These are phyloP conservation scores for Protaetia brevitarsis DNA, from an alignment of 1,140 invertebrate genomes.

Conservation along the genomic window DNA sequence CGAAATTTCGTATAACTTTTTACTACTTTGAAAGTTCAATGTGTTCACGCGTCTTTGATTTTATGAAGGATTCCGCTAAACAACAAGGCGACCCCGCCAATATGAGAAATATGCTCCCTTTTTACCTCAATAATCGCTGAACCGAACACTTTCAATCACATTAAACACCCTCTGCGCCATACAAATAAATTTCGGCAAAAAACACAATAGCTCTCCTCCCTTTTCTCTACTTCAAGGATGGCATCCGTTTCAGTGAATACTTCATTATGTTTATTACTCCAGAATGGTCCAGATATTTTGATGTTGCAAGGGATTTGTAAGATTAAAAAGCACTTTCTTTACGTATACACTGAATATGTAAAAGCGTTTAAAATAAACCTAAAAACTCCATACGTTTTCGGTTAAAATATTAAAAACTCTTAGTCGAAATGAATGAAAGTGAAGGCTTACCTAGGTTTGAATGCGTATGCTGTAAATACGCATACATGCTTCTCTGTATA, in stretches of 20 bases:
- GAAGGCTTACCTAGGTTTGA: no score
- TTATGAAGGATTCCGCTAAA: slow-evolving; percentile 1
- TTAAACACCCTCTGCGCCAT: slow-evolving; percentile 3
- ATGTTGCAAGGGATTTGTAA: not conserved
- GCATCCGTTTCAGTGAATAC: not conserved
- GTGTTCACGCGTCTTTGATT: slow-evolving; percentile 13
- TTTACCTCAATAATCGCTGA: slow-evolving; percentile 12
- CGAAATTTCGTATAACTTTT: not conserved
- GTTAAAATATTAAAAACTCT: no score
- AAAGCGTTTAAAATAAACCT: no score
- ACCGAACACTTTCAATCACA: slow-evolving; percentile 16
- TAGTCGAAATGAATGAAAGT: no score
- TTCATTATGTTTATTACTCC: slow-evolving; percentile 12
- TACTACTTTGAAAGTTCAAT: slow-evolving; percentile 7
- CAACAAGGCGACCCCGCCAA: not conserved
- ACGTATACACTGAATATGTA: no score
- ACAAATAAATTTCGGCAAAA: not conserved
- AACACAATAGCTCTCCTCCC: not conserved
- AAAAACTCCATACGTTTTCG: no score
- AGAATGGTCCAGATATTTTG: not conserved
- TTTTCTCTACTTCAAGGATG: not conserved
- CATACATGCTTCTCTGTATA: no score
- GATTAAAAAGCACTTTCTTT: not conserved
- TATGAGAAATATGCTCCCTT: slow-evolving; percentile 15
- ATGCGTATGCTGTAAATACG: no score